Conservation (phyloP, 2,888 invertebrate species). For the Ectobius pallidus region DNA sequence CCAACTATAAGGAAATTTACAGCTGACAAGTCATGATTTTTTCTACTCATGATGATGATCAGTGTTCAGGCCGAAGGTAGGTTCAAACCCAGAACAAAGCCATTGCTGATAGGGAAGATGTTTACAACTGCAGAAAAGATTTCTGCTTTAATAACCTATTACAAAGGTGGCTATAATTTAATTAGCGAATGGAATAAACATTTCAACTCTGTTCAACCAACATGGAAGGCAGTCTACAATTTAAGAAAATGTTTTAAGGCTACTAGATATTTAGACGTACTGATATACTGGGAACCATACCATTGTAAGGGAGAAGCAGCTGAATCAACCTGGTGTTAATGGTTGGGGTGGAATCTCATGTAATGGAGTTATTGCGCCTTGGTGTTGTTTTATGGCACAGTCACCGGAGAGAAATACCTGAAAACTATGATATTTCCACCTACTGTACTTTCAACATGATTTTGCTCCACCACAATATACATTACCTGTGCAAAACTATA, state of each 20-base stretch:
- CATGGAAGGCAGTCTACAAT: neutral
- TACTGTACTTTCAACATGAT: neutral
- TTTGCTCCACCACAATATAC: neutral
- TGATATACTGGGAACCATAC: neutral
- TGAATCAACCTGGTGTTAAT: neutral
- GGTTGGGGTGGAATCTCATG: neutral
- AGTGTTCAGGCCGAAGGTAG: too few relatives aligned
- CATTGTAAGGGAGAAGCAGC: neutral
- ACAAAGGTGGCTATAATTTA: too few relatives aligned
- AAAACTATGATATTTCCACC: neutral
- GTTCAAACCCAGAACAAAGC: too few relatives aligned
- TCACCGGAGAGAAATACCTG: neutral
- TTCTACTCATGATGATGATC: too few relatives aligned
- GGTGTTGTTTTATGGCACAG: neutral
- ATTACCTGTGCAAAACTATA: too few relatives aligned
- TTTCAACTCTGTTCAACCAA: neutral
- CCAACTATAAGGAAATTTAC: too few relatives aligned
- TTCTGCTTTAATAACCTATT: too few relatives aligned
- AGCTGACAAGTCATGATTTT: too few relatives aligned
- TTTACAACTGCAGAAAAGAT: too few relatives aligned
- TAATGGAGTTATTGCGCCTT: neutral
- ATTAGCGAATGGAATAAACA: neutral
- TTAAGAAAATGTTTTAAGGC: slow-evolving; percentile 1
- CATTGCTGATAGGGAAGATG: too few relatives aligned
- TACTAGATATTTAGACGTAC: neutral